Percentiles rank a stretch among this genome's conserved stretches.
Conservation (phyloP, 92 coral and sea anemone species). For the Umimayanthus kanabou region DNA sequence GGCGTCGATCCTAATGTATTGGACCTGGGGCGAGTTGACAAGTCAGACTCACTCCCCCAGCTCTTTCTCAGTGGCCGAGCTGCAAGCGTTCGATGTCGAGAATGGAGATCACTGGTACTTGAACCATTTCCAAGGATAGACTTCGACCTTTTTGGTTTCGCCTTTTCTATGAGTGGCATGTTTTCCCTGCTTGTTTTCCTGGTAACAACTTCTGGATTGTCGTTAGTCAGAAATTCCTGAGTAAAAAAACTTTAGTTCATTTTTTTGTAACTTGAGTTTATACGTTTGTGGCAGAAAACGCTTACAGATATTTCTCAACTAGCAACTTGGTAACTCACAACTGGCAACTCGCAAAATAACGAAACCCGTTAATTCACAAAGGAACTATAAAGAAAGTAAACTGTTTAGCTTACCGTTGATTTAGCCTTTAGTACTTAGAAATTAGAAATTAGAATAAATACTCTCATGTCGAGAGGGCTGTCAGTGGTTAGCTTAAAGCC, state of each 20-base stretch:
- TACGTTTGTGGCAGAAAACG: not conserved
- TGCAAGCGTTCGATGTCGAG: not conserved
- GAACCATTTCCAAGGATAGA: not conserved
- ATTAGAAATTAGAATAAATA: too few relatives aligned
- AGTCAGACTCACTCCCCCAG: conserved; percentile 51
- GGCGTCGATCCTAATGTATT: conserved; percentile 33
- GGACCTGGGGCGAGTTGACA: conserved; percentile 44
- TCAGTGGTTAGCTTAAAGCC: too few relatives aligned
- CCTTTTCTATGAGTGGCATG: conserved; percentile 8
- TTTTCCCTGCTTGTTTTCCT: conserved; percentile 11
- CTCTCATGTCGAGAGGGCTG: too few relatives aligned
- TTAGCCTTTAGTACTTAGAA: not conserved
- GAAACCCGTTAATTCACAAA: too few relatives aligned
- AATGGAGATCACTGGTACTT: too few relatives aligned
- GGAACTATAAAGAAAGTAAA: not conserved
- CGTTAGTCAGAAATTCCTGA: not conserved
- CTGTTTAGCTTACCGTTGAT: not conserved
- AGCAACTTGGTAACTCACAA: too few relatives aligned
- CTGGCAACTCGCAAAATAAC: too few relatives aligned
- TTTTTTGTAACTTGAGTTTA: too few relatives aligned
- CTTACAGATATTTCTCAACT: not conserved
- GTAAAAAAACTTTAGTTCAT: not conserved
- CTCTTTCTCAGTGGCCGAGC: conserved; percentile 9
- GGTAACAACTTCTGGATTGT: conserved; percentile 6
- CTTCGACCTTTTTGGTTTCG: not conserved